Base-by-base conservation (phyloP, 2,888 invertebrate species). In the Nysson spinosus region DNA sequence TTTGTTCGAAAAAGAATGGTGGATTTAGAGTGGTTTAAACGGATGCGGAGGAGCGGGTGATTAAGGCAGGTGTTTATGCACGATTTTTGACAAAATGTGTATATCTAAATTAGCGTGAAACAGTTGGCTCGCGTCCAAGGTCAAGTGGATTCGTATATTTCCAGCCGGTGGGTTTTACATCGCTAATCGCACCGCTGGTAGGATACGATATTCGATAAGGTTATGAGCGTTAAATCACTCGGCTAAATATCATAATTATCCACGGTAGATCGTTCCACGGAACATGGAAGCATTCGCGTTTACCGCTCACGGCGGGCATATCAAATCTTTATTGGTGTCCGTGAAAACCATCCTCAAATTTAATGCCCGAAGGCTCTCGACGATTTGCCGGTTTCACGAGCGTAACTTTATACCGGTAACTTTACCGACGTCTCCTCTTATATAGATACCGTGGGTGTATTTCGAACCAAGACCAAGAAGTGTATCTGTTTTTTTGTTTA, bases 301-400 rank as follows among this genome's bases (percentile, higher is more conserved):
- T 6, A 12, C 12, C 17, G 28, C 28, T 20, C 17, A n/a, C 22
- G 28, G 47, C 52, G 47, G 32, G 28, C 47, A 60, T 51, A 54
- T 69, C 67, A 72, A 73, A 73, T 73, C 70, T 73, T 73, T 73
- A 73, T 68, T 58, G 73, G 58, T 40, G 67, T 62, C 63, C 58
- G 62, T 47, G 52, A 55, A 6, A 39, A 39, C 52, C 70, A 49
- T 64, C 61, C 61, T 64, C 70, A 39, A 56, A 64, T 64, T 70
- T 73, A 73, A 73, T 52, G 64, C 44, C 43, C 47, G 43, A 47
- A 32, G 44, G 32, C 54, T 26, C 47, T 60, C 37, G 60, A 47
- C 54, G 54, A 54, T 64, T 64, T 32, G 60, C 63, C 58, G 52
- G 64, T 61, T 73, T 64, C 61, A 58, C 72, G 60, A 51, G 54